phyloP scores from a whole-genome alignment of 2,888 invertebrate genomes.

The Eudiplozoon nipponicum region DNA sequence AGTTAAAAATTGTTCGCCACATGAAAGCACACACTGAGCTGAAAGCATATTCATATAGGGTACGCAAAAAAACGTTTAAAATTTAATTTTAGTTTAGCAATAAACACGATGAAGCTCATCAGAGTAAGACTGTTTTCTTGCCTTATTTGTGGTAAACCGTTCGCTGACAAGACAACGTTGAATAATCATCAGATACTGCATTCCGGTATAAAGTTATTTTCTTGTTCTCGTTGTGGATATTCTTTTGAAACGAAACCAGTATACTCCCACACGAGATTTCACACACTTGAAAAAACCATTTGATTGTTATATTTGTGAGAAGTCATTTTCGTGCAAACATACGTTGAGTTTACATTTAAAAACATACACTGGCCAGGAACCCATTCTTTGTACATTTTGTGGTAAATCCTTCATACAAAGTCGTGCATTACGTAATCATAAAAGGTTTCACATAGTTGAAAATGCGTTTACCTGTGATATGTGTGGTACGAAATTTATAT shows the following conservation, averaged over 20 bases:
- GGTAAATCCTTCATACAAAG: too few relatives aligned
- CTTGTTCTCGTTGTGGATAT: not conserved
- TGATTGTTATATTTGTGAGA: not conserved
- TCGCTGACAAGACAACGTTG: not conserved
- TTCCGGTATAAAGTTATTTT: not conserved
- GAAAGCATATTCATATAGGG: not conserved
- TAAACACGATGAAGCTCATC: not conserved
- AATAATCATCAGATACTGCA: not conserved
- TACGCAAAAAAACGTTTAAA: not conserved
- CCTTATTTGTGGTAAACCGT: not conserved
- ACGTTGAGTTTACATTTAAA: too few relatives aligned
- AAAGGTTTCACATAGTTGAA: too few relatives aligned
- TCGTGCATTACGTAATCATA: too few relatives aligned
- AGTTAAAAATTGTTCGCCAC: not conserved
- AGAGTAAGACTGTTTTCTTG: not conserved
- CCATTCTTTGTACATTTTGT: too few relatives aligned
- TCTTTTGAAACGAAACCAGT: not conserved
- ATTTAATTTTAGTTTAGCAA: not conserved
- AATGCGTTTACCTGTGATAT: too few relatives aligned
- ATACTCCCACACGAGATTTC: not conserved
- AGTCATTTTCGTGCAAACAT: not conserved
- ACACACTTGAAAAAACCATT: not conserved
- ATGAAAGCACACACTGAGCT: not conserved
- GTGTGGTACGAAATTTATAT: too few relatives aligned
- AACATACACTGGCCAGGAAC: too few relatives aligned